Percentiles rank a stretch among this genome's conserved stretches.
Evolutionary conservation across 2,797 vertebrate genomes (phyloP).

Genomic region (Salarias fasciatus): DNA sequence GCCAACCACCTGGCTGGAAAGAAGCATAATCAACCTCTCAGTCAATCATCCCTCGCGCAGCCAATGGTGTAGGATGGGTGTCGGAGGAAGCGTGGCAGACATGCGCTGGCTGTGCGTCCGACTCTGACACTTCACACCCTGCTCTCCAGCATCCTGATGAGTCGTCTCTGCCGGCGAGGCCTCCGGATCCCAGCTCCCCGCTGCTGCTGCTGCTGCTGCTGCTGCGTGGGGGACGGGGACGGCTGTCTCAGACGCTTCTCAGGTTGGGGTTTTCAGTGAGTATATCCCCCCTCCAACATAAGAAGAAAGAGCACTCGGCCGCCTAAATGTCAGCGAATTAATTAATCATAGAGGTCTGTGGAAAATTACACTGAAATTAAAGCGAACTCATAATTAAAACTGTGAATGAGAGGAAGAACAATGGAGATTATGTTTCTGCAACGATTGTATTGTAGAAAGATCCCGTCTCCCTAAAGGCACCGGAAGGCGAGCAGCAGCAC

Average conservation of each 20-base stretch:
- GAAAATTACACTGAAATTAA: conserved; percentile 10
- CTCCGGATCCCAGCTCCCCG: conserved; percentile 41
- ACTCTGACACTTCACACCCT: conserved; percentile 71
- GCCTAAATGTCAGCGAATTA: conserved; percentile 32
- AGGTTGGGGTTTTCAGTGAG: conserved; percentile 20
- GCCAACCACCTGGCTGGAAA: conserved; percentile 79
- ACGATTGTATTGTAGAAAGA: conserved; percentile 7
- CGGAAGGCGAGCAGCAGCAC: conserved; percentile 24
- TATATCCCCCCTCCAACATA: conserved; percentile 19
- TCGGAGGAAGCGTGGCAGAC: conserved; percentile 66
- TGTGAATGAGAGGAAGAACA: neutral
- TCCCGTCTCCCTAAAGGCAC: neutral
- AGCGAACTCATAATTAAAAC: neutral
- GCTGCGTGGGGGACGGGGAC: conserved; percentile 21
- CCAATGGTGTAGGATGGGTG: conserved; percentile 65
- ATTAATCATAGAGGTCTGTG: conserved; percentile 14
- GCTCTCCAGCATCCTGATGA: conserved; percentile 64
- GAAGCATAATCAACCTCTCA: conserved; percentile 70
- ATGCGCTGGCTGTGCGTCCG: conserved; percentile 59
- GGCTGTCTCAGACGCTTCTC: conserved; percentile 29
- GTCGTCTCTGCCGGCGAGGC: conserved; percentile 36
- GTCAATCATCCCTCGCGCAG: conserved; percentile 71
- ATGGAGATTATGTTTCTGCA: neutral
- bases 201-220: conserved; percentile 14
- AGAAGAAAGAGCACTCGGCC: conserved; percentile 18